These are phyloP conservation scores for Drosophila villosipedis DNA, from an alignment of 2,888 invertebrate species.

Conservation along the genomic window DNA sequence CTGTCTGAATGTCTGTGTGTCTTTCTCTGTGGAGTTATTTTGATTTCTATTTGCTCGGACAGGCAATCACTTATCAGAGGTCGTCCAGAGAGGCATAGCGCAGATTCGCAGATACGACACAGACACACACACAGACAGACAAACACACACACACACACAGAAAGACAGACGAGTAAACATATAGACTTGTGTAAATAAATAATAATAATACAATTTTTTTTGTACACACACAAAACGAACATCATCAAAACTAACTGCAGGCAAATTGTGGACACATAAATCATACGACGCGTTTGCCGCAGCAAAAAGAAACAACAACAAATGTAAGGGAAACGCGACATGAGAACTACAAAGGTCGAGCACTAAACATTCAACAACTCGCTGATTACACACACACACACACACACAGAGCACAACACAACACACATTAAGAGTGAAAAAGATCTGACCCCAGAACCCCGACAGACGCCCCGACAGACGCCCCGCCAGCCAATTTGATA, in stretches of 20 bases:
- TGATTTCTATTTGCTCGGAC: conserved; percentile 72
- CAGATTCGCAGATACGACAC: conserved; percentile 41
- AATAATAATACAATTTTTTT: conserved; percentile 48
- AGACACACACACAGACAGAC: background rate
- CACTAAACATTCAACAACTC: conserved; percentile 46
- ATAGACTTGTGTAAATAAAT: conserved; percentile 60
- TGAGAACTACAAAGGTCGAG: conserved; percentile 47
- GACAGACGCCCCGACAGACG: background rate
- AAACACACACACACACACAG: background rate
- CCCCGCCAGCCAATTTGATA: conserved; percentile 48
- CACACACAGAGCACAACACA: conserved; percentile 10
- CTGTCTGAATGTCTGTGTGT: conserved; percentile 14
- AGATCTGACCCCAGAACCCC: conserved; percentile 38
- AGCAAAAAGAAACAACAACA: conserved; percentile 12
- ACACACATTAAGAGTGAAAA: conserved; percentile 52
- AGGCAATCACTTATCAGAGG: conserved; percentile 67
- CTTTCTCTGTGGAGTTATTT: conserved; percentile 33
- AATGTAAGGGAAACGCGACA: conserved; percentile 16
- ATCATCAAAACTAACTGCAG: conserved; percentile 67
- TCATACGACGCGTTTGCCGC: conserved; percentile 61
- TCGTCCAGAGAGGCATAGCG: conserved; percentile 23
- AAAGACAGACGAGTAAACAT: conserved; percentile 11
- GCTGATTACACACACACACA: conserved; percentile 40
- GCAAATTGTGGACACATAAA: conserved; percentile 67
- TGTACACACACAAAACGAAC: conserved; percentile 19